These are phyloP conservation scores for Caranx melampygus DNA, from an alignment of 2,113 vertebrate species.

Conservation along the genomic window DNA sequence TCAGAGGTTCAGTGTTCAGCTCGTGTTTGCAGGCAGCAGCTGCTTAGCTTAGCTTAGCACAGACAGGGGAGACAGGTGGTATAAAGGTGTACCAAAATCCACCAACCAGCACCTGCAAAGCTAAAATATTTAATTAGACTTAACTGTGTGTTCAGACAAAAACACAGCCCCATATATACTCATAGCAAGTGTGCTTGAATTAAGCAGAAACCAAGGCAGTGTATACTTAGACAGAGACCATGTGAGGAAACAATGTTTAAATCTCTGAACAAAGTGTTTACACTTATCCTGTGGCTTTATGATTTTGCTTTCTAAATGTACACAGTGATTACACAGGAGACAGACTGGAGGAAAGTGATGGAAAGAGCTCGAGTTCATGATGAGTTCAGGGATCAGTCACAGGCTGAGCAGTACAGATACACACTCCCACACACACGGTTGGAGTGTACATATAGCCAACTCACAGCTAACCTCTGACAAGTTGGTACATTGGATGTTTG, in stretches of 20 bases:
- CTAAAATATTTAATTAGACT: neutral
- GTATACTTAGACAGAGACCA: neutral
- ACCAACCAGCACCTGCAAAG: neutral
- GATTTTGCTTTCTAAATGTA: neutral
- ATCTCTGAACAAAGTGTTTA: neutral
- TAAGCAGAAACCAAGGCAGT: neutral
- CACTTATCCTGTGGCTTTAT: neutral
- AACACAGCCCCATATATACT: neutral
- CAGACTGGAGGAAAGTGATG: neutral
- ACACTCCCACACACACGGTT: neutral
- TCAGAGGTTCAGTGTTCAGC: neutral
- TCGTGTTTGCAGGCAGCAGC: neutral
- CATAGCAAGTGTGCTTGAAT: neutral
- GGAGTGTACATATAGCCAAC: neutral
- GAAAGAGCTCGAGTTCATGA: neutral
- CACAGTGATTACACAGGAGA: neutral
- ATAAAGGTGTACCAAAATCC: neutral
- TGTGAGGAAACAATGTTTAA: neutral
- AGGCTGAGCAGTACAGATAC: neutral
- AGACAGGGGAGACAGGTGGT: neutral
- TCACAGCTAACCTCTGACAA: neutral
- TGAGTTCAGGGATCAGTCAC: neutral
- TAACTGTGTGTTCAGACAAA: neutral
- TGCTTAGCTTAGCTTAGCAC: neutral
- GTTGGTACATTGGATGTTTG: neutral